Base-by-base conservation (phyloP, 1,140 invertebrate species). In the Neodiprion fabricii region DNA sequence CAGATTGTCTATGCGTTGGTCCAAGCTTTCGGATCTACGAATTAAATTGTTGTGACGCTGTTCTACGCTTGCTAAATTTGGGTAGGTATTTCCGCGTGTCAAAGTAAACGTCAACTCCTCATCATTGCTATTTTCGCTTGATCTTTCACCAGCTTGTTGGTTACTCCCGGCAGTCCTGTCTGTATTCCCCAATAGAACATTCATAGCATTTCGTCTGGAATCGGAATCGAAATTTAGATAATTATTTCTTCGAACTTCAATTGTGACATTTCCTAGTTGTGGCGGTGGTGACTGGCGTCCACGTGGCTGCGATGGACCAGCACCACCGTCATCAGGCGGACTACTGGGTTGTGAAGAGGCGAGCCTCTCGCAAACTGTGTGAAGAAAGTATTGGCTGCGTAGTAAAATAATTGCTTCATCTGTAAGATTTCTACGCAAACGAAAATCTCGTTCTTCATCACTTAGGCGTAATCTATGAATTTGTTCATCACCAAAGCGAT, bases 161-260 rank as follows among this genome's bases (percentile, higher is more conserved):
- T 61, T 61, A 17, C 53, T 61, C 7, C 7, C n/a, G 3, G 53
- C 53, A 11, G 1, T 11, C 11, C 11, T 11, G 28, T 40, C 28
- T 1, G 28, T 40, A 40, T 40, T 40, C 28, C 28, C 28, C 28
- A 40, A 40, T 40, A 40, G 28, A 40, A 40, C 28, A 5, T 40
- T 40, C 28, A 40, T 40, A 40, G 28, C 28, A 40, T 40, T 40
- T 40, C 28, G 28, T 40, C 28, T 40, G 1, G 28, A 40, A 48
- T 82, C 75, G 40, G 74, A 40, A 70, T 79, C 78, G 48, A 78
- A 75, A 65, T 77, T 68, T 28, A 79, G 72, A 68, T 79, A 81
- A 76, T 69, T 82, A 65, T 84, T 84, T 21, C 77, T 73, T 61
- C 80, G 75, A 72, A 82, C 77, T 73, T 83, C 78, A 17, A 83